phyloP scores from a whole-genome alignment of 2,888 invertebrate species.

The Dynastes hyllus region DNA sequence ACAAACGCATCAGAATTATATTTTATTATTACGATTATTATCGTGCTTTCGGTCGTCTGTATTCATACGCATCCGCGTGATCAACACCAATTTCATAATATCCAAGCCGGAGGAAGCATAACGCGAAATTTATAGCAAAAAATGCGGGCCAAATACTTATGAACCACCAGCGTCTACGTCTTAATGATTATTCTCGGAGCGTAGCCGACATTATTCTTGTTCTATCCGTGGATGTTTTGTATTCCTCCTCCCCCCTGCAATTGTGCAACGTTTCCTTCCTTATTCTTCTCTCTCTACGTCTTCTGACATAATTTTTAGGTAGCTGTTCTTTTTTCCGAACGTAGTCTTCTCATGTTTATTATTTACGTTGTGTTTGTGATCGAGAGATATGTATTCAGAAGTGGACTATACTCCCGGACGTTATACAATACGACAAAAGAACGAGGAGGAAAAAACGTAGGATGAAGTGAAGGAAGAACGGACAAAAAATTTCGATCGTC shows the following conservation, averaged over 20 bases:
- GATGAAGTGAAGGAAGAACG: background rate
- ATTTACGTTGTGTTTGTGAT: slow-evolving; percentile 45
- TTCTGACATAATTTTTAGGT: background rate
- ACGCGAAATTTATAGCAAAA: slow-evolving; percentile 38
- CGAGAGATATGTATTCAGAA: slow-evolving; percentile 37
- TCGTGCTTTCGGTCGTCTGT: background rate
- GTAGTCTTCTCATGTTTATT: slow-evolving; percentile 16
- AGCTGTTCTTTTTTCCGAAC: background rate
- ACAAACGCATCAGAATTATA: slow-evolving; percentile 2
- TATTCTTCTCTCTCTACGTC: background rate
- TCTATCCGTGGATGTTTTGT: slow-evolving; percentile 28
- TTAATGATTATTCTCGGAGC: slow-evolving; percentile 36
- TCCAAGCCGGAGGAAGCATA: slow-evolving; percentile 1
- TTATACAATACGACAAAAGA: slow-evolving; percentile 32
- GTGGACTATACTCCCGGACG: slow-evolving; percentile 25
- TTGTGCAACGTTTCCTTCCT: slow-evolving; percentile 32
- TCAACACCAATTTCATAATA: slow-evolving; percentile 35
- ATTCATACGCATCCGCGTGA: slow-evolving; percentile 24
- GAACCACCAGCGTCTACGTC: slow-evolving; percentile 38
- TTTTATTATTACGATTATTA: slow-evolving; percentile 18
- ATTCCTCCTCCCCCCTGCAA: slow-evolving; percentile 25
- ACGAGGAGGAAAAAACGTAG: background rate
- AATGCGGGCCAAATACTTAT: slow-evolving; percentile 39
- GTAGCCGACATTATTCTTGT: slow-evolving; percentile 43
- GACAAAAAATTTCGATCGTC: slow-evolving; percentile 6